Base-by-base conservation (phyloP, 2,113 vertebrate species). In the Chaetorhynchus papuensis region DNA sequence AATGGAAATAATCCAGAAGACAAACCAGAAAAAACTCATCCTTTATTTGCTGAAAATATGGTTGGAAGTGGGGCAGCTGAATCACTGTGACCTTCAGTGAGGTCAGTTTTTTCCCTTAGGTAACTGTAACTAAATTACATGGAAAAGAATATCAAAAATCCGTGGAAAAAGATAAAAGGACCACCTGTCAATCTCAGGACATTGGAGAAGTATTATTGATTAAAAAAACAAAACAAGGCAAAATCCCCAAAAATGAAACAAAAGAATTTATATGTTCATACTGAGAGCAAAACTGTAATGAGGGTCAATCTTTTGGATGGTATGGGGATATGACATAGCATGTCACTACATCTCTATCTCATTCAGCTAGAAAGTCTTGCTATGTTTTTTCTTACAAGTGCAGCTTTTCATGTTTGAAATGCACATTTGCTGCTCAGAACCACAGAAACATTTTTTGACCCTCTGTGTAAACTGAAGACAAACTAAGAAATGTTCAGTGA, bases 1-100 rank as follows among this genome's bases (percentile, higher is more conserved):
- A 71, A 69, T 37, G 4, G 4, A 10, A 50, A 80, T 22, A 87
- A 82, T 2, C 7, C 9, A 24, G 12, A 27, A 79, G 10, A 14
- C 1, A 66, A 81, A 47, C 2, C 6, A 56, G 35, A 20, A 17
- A 13, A 47, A 3, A 0, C 0, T 2, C 1, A 14, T 19, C 16
- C 2, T 44, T 72, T 37, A 66, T 63, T 79, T 86, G 3, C 44
- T 83, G 76, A 91, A 89, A 52, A 13, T 21, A 39, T 23, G 15
- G 18, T 9, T 31, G 24, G 33, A 76, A 37, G 12, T 2, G 30
- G 54, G 2, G 1, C 49, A 82, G 13, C 10, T 69, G n/a, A 69
- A 68, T 18, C 11, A 27, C 6, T 27, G 21, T 59, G 59, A 52
- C 14, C 33, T 80, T 35, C 37, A 49, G 45, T 53, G 21, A 61